A percentile compares a stretch with the other conserved stretches of the same genome.
phyloP scores from a whole-genome alignment of 2,888 invertebrate genomes.

The Nymphalis polychloros region DNA sequence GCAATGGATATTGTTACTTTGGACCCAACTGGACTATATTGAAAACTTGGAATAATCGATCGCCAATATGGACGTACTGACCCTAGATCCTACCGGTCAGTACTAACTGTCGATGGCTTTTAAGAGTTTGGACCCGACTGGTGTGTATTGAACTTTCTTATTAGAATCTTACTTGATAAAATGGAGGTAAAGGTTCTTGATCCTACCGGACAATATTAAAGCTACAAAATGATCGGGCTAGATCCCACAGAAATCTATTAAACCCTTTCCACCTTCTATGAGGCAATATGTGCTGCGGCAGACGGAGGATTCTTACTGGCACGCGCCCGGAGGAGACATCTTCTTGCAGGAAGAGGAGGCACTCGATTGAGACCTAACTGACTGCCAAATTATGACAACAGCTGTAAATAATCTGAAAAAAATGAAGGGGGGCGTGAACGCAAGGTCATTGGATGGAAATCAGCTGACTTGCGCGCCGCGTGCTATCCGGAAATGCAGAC shows the following conservation, averaged over 20 bases:
- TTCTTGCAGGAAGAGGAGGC: constrained; percentile 76
- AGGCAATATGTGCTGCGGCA: constrained; percentile 77
- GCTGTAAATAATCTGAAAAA: constrained; percentile 71
- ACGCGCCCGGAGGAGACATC: constrained; percentile 74
- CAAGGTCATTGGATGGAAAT: constrained; percentile 74
- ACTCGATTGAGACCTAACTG: constrained; percentile 42
- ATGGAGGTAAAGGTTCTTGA: constrained; percentile 62
- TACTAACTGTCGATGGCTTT: constrained; percentile 48
- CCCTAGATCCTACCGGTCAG: constrained; percentile 74
- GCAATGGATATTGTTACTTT: constrained; percentile 72
- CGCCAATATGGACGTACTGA: constrained; percentile 60
- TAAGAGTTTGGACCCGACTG: constrained; percentile 55
- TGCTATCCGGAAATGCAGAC: constrained; percentile 67
- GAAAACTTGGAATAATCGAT: constrained; percentile 38
- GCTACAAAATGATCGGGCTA: constrained; percentile 62
- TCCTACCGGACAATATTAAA: constrained; percentile 72
- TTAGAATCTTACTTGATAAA: constrained; percentile 49
- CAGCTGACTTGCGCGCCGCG: constrained; percentile 72
- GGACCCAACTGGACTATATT: constrained; percentile 78
- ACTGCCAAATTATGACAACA: constrained; percentile 54
- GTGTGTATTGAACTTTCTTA: constrained; percentile 53
- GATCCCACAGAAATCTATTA: constrained; percentile 76
- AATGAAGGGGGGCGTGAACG: constrained; percentile 59
- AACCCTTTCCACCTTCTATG: constrained; percentile 46
- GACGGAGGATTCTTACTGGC: constrained; percentile 69